phyloP scores from a whole-genome alignment of 2,797 vertebrate genomes.

The Tarsius wallacei region DNA sequence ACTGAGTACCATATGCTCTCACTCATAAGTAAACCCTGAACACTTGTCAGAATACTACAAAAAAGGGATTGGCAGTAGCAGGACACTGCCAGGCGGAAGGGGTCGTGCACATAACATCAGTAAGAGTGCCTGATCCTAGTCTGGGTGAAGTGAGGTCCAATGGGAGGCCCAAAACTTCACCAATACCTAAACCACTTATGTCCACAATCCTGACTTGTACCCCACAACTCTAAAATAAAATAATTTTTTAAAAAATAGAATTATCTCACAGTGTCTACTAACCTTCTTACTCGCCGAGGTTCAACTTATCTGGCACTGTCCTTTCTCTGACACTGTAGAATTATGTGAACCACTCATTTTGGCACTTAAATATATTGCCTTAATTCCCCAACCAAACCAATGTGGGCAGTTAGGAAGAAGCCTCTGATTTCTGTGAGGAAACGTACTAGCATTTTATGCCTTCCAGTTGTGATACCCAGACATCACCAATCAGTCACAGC shows the following conservation, averaged over 20 bases:
- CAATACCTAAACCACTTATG: too few relatives aligned
- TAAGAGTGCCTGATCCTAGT: too few relatives aligned
- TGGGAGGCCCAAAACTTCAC: too few relatives aligned
- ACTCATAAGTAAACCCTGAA: too few relatives aligned
- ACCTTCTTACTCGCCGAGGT: not conserved
- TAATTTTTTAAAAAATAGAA: not conserved
- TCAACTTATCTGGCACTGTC: not conserved
- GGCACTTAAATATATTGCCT: not conserved
- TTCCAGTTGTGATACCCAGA: not conserved
- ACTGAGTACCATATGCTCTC: too few relatives aligned
- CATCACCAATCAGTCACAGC: conserved; percentile 10
- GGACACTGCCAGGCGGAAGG: too few relatives aligned
- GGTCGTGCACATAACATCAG: too few relatives aligned
- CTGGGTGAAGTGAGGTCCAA: too few relatives aligned
- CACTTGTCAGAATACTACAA: too few relatives aligned
- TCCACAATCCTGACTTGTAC: too few relatives aligned
- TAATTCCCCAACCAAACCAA: conserved; percentile 11
- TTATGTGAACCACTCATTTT: conserved; percentile 4
- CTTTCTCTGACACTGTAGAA: not conserved
- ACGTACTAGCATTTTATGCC: not conserved
- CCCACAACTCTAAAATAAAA: too few relatives aligned
- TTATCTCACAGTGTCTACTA: not conserved
- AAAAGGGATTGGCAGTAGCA: too few relatives aligned
- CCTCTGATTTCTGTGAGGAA: conserved; percentile 29
- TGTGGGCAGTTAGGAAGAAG: not conserved